These are phyloP conservation scores for Triplophysa bombifrons DNA, from an alignment of 2,797 vertebrate genomes.

Conservation along the genomic window DNA sequence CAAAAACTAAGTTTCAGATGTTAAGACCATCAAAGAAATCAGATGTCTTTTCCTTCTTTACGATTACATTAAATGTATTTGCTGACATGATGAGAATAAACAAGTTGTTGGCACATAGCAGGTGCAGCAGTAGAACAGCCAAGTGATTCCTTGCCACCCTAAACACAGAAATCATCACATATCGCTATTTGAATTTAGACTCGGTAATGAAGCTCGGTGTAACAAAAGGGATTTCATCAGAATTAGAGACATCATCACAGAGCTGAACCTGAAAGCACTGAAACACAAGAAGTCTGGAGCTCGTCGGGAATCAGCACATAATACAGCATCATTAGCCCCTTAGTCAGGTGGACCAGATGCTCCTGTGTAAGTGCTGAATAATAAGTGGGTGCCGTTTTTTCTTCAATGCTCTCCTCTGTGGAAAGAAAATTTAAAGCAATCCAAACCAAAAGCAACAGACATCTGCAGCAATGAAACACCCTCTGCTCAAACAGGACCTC, in stretches of 20 bases:
- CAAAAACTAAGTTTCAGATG: neutral
- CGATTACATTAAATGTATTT: constrained; percentile 22
- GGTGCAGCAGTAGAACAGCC: constrained; percentile 39
- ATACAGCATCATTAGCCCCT: constrained; percentile 50
- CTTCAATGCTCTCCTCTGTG: neutral
- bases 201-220: constrained; percentile 18
- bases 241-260: constrained; percentile 37
- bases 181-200: constrained; percentile 37
- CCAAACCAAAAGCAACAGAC: constrained; percentile 6
- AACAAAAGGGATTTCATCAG: constrained; percentile 26
- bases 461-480: neutral
- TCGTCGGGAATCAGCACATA: constrained; percentile 34
- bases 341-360: constrained; percentile 43
- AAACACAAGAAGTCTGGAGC: constrained; percentile 26
- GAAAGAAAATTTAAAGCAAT: neutral
- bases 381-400: constrained; percentile 34
- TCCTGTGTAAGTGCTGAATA: constrained; percentile 41
- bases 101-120: constrained; percentile 25
- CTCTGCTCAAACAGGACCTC: neutral
- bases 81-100: constrained; percentile 29
- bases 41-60: neutral
- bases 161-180: constrained; percentile 42
- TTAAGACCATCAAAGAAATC: neutral
- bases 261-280: constrained; percentile 17
- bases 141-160: constrained; percentile 17